Conservation (phyloP, 2,888 invertebrate species). For the Noctua janthe region DNA sequence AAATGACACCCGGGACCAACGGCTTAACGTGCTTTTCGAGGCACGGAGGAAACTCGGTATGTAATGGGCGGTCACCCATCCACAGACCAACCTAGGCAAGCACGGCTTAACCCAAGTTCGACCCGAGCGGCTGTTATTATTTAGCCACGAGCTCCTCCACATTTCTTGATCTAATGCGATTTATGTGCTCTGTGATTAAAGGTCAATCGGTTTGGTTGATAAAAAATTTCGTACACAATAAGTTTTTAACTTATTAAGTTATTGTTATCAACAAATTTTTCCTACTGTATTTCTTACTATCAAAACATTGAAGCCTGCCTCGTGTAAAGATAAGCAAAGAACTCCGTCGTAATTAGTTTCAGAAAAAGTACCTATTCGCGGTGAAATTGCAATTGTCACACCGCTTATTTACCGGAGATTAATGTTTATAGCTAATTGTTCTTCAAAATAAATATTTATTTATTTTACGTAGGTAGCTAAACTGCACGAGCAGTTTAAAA, state of each 20-base stretch:
- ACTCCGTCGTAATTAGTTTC: neutral
- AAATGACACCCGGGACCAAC: too few species aligned
- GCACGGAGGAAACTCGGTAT: too few species aligned
- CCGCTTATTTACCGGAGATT: neutral
- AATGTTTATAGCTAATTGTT: constrained; percentile 6
- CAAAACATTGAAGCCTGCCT: constrained; percentile 11
- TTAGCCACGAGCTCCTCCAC: too few species aligned
- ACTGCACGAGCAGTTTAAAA: neutral
- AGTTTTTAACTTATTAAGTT: neutral
- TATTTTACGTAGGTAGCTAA: neutral
- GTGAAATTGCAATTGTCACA: neutral
- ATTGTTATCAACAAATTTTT: neutral
- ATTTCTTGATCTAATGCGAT: neutral
- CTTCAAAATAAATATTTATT: neutral
- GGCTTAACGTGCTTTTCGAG: too few species aligned
- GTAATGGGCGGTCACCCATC: too few species aligned
- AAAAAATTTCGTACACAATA: neutral
- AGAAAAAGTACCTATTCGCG: neutral
- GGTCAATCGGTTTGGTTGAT: neutral
- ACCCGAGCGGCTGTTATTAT: too few species aligned
- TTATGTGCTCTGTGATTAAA: neutral
- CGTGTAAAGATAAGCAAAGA: constrained; percentile 7
- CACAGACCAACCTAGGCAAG: too few species aligned
- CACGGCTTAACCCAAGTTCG: too few species aligned
- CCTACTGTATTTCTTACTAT: constrained; percentile 4